phyloP scores from a whole-genome alignment of 2,888 invertebrate species.

The Desoria tigrina region DNA sequence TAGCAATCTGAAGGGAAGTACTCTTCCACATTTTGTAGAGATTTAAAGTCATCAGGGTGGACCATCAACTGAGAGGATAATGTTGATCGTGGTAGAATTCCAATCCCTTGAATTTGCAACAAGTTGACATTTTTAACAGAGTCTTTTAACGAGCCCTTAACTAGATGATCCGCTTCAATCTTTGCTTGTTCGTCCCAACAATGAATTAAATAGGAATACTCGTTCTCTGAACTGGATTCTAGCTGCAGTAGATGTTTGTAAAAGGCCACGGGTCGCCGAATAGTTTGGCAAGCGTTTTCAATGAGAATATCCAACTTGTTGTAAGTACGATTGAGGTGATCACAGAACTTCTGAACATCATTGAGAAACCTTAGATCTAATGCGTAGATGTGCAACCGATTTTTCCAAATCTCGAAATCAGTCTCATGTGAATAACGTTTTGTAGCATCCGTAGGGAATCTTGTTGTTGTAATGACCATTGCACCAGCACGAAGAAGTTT shows the following conservation, averaged over 20 bases:
- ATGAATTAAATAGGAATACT: background rate
- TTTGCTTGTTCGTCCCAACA: background rate
- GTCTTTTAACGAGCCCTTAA: too few relatives aligned
- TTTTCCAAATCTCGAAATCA: constrained; percentile 25
- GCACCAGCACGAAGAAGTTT: constrained; percentile 31
- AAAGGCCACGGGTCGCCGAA: constrained; percentile 28
- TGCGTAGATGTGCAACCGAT: constrained; percentile 25
- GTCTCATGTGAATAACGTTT: constrained; percentile 21
- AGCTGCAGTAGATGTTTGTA: constrained; percentile 17
- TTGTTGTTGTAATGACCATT: constrained; percentile 27
- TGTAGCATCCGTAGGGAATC: constrained; percentile 36
- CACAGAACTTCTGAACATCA: constrained; percentile 26
- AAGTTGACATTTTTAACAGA: too few relatives aligned
- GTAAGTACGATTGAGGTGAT: constrained; percentile 11
- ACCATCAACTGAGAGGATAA: constrained; percentile 16
- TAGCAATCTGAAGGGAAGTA: constrained; percentile 8
- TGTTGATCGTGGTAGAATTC: too few relatives aligned
- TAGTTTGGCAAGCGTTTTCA: constrained; percentile 41
- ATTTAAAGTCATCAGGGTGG: constrained; percentile 18
- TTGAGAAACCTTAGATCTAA: constrained; percentile 24
- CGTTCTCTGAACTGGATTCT: background rate
- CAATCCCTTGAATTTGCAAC: too few relatives aligned
- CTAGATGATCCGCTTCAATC: too few relatives aligned
- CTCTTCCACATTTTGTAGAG: background rate
- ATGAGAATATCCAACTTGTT: constrained; percentile 32